Conservation (phyloP, 2,888 invertebrate species). For the Atherix ibis region DNA sequence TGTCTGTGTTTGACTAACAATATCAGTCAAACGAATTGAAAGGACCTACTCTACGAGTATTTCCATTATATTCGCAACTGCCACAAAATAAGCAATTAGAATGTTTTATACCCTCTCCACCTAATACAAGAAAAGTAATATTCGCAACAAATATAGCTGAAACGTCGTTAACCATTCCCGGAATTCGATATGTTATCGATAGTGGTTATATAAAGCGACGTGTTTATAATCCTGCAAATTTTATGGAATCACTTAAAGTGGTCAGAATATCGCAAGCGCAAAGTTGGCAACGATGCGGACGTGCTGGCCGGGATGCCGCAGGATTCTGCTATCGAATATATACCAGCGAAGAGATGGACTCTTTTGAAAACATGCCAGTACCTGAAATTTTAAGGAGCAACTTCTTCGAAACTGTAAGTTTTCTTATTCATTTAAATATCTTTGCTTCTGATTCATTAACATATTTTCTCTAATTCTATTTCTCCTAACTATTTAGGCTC, state of each 20-base stretch:
- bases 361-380: slow-evolving; percentile 50
- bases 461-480: not conserved
- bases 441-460: not conserved
- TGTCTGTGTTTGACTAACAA: slow-evolving; percentile 9
- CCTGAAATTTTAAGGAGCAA: slow-evolving; percentile 78
- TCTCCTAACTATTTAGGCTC: slow-evolving; percentile 46
- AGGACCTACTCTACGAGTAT: slow-evolving; percentile 55
- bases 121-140: slow-evolving; percentile 73
- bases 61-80: slow-evolving; percentile 82
- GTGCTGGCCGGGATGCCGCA: slow-evolving; percentile 75
- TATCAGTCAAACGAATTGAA: slow-evolving; percentile 39
- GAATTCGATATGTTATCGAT: slow-evolving; percentile 82
- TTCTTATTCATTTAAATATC: not conserved
- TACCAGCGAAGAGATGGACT: slow-evolving; percentile 59
- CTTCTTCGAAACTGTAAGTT: slow-evolving; percentile 27
- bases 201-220: slow-evolving; percentile 82
- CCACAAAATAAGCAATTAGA: slow-evolving; percentile 74
- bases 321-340: slow-evolving; percentile 81
- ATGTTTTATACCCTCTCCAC: slow-evolving; percentile 60
- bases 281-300: slow-evolving; percentile 82
- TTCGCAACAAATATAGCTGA: slow-evolving; percentile 96
- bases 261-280: slow-evolving; percentile 79
- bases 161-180: slow-evolving; percentile 90
- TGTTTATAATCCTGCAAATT: slow-evolving; percentile 65
- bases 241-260: slow-evolving; percentile 69